Evolutionary conservation across 2,888 invertebrate genomes (phyloP), one percentile per base, ranked within the genome.

Genomic region (Apoda limacodes): DNA sequence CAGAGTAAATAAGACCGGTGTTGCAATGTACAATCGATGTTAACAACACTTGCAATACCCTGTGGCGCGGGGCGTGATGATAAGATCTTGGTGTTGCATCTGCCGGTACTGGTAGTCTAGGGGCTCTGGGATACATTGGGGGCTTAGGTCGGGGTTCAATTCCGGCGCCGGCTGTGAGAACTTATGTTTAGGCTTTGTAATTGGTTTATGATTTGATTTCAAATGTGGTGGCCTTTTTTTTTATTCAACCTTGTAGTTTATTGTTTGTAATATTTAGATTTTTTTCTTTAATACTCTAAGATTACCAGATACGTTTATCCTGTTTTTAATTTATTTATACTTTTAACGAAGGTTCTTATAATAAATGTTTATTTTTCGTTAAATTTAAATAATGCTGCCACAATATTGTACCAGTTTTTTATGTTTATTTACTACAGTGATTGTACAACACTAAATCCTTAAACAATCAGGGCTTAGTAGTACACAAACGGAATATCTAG

Each of bases 11-110:
- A 66, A 60, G 56, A 53, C 56, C 55, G 58, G 55, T 60, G 52
- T 43, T 41, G 41, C 44, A 45, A 50, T 56, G 55, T 55, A 57
- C 63, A 62, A 66, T 63, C 57, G 59, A 57, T 60, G 60, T 57
- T 46, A 62, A 59, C 61, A 70, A 63, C 65, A 69, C 67, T 63
- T 56, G 60, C 63, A 58, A 53, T 54, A 56, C 66, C 71, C 75
- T 60, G 74, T 60, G 65, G 72, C 54, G 67, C 52, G 43, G n/a
- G 43, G 37, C 40, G 41, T 59, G 68, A 65, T 72, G 78, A 78
- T 78, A 78, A 72, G 64, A 80, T 80, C 78, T 68, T 40, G 45
- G 37, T 39, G 60, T 58, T 67, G 68, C 76, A 76, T 78, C 78
- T 78, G 78, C 72, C 66, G 50, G 30, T 25, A 40, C 7, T 19